Evolutionary conservation across 2,888 invertebrate genomes (phyloP), one percentile per base, ranked within the genome.

Genomic region (Himalopsyche anomala): DNA sequence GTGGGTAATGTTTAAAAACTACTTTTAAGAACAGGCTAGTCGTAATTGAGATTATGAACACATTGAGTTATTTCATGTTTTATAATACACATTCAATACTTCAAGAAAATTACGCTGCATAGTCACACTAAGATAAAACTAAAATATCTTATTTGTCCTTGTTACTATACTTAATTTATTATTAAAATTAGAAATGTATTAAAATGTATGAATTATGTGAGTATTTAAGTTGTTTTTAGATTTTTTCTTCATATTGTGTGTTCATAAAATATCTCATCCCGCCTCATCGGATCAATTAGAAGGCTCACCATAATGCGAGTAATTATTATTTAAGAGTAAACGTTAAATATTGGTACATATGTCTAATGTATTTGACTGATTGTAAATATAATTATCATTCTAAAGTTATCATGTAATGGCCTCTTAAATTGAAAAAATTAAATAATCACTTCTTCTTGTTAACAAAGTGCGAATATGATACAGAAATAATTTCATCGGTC

Each of bases 311-410:
- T 62, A 62, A 62, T 62, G 62, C 62, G 62, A 62, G 62, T 62
- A 19, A 62, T 62, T 62, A 62, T 62, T 62, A 62, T 62, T 62
- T 19, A 19, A 62, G 62, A 62, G 62, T 62, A 62, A 62, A 19
- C 9, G 19, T 62, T 62, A 62, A 62, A 62, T 62, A 62, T 62
- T 62, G 62, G 62, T 62, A 62, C 62, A 62, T 80, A 40, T 80
- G 38, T 80, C 38, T 80, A 80, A 80, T 80, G 42, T 80, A 80
- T 80, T 80, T 80, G 80, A 80, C 80, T 80, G 80, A 80, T 80
- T 80, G 80, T 80, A 80, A 62, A 62, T 62, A 62, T 62, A 19
- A 62, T 62, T 62, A 62, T 19, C 28, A 28, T 62, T 19, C 19
- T 62, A 62, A 62, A 62, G 4, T 62, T 19, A 62, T 19, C 11